These are phyloP conservation scores for Pseudochromis fuscus DNA, from an alignment of 2,797 vertebrate species.

Conservation along the genomic window DNA sequence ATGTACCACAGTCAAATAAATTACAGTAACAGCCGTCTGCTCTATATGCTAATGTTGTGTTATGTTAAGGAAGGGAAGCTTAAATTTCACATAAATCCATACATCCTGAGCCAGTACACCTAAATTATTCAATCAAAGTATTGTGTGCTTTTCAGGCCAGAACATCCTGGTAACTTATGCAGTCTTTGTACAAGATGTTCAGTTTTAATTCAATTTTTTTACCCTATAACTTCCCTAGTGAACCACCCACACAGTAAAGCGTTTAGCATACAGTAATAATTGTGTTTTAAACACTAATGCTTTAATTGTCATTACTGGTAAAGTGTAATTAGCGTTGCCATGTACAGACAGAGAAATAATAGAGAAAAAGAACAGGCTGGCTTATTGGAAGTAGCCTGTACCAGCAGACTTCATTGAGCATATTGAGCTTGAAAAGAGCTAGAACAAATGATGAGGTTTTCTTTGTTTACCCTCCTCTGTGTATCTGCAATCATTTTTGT, in stretches of 20 bases:
- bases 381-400: not conserved
- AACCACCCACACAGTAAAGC: not conserved
- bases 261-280: not conserved
- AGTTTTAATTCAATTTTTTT: not conserved
- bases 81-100: conserved; percentile 12
- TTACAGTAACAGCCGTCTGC: conserved; percentile 39
- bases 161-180: not conserved
- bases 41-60: conserved; percentile 14
- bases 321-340: not conserved
- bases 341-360: not conserved
- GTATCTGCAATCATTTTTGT: not conserved
- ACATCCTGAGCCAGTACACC: not conserved
- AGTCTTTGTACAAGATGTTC: not conserved
- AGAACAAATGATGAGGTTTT: not conserved
- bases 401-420: conserved; percentile 4
- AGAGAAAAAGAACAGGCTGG: not conserved
- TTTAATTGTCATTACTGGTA: not conserved
- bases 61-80: conserved; percentile 22
- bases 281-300: not conserved
- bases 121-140: not conserved
- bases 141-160: not conserved
- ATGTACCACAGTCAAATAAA: conserved; percentile 40
- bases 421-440: not conserved
- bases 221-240: not conserved
- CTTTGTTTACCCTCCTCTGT: not conserved